Conservation (phyloP, 2,888 invertebrate species). For the Metalampra italica region DNA sequence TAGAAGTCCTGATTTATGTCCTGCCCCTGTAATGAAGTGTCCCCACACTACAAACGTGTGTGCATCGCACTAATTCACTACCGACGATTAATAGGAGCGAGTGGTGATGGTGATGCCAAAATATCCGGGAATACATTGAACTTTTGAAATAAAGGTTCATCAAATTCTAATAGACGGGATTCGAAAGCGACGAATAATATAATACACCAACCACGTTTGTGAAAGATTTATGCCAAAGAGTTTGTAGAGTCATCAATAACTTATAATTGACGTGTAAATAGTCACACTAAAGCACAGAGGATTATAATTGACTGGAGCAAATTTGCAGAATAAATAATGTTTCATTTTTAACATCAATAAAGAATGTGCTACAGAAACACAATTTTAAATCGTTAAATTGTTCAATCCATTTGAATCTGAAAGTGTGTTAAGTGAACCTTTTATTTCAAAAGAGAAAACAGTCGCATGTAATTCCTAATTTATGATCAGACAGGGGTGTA, state of each 20-base stretch:
- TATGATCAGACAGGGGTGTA: constrained; percentile 44
- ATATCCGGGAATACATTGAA: constrained; percentile 3
- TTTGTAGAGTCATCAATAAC: constrained; percentile 8
- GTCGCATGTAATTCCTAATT: constrained; percentile 55
- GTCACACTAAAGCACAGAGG: not conserved
- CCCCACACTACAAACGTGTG: constrained; percentile 71
- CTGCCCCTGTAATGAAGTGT: constrained; percentile 75
- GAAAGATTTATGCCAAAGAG: not conserved
- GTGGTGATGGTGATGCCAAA: constrained; percentile 11
- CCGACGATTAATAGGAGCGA: constrained; percentile 59
- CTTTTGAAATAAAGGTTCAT: not conserved
- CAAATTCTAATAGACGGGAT: not conserved
- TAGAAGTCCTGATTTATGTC: constrained; percentile 78
- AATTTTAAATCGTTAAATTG: constrained; percentile 3
- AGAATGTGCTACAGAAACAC: not conserved
- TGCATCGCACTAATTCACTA: constrained; percentile 72
- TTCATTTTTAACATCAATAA: constrained; percentile 2
- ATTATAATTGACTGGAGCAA: not conserved
- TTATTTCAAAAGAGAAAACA: constrained; percentile 46
- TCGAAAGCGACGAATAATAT: no score
- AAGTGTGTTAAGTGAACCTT: constrained; percentile 31
- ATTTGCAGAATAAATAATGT: constrained; percentile 6
- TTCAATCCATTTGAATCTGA: constrained; percentile 1
- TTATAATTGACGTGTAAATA: constrained; percentile 11
- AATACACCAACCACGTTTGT: no score